Conservation (phyloP, 2,888 invertebrate species). For the Xestia c-nigrum region DNA sequence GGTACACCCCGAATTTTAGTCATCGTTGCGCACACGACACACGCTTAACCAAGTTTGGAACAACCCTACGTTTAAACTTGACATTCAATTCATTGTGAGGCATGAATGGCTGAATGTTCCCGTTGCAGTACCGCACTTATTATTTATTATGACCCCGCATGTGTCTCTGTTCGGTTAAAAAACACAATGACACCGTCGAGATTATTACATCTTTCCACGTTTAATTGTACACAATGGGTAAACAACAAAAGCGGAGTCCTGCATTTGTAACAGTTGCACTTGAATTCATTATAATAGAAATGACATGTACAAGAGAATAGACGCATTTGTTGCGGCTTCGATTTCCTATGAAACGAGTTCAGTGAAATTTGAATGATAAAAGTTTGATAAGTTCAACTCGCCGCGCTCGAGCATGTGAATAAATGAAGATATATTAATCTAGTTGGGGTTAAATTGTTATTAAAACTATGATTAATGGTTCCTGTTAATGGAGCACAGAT, state of each 20-base stretch:
- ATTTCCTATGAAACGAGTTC: conserved; percentile 78
- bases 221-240: conserved; percentile 89
- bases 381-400: conserved; percentile 77
- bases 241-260: conserved; percentile 85
- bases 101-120: conserved; percentile 77
- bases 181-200: conserved; percentile 88
- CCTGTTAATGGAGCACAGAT: conserved; percentile 88
- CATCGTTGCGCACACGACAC: conserved; percentile 82
- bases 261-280: conserved; percentile 87
- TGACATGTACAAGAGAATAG: conserved; percentile 72
- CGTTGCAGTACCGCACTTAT: conserved; percentile 76
- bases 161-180: conserved; percentile 83
- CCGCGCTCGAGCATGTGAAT: conserved; percentile 79
- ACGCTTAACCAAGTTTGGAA: conserved; percentile 83
- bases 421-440: conserved; percentile 90
- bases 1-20: conserved; percentile 89
- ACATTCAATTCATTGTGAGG: conserved; percentile 87
- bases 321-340: conserved; percentile 83
- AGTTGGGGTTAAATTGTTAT: conserved; percentile 90
- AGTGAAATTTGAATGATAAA: conserved; percentile 88
- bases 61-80: conserved; percentile 89
- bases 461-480: conserved; percentile 90
- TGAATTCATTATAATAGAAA: conserved; percentile 79
- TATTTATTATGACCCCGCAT: conserved; percentile 89
- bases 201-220: conserved; percentile 89